Evolutionary conservation across 2,113 vertebrate species (phyloP), one percentile per base, ranked within the genome.

Genomic region (Phrynosoma blainvillii): DNA sequence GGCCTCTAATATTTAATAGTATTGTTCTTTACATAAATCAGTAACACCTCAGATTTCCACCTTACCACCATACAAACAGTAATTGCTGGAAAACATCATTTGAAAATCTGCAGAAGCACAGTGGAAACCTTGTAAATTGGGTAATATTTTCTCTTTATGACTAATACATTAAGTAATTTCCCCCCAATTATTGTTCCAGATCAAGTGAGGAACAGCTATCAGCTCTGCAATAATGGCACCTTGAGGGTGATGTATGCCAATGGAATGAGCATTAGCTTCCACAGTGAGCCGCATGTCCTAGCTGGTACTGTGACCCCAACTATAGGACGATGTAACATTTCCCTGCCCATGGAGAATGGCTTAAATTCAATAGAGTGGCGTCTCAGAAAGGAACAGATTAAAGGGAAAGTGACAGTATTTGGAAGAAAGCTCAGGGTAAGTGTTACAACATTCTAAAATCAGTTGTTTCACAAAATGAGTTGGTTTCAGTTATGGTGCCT

Each of bases 361-460:
- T 97, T 99, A 62, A 99, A 99, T 95, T 99, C 99, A 92, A 99
- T 99, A 40, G 99, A 99, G 95, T 99, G 99, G 99, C 98, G 99
- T 40, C 97, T 99, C 79, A 97, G 99, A 86, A 99, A 99, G 95
- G 99, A 99, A 80, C 98, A 99, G 94, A 98, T 98, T 87, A 99
- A 99, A 97, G 99, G 99, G 94, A 99, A 98, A 97, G 97, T 99
- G 95, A 99, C 98, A 3, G 98, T 99, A 92, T 99, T 99, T 82
- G 99, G 99, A 94, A 98, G 99, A 95, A 99, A 99, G 94, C 98
- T 99, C 87, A 96, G 99, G 97, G 99, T 99, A 97, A 98, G 98
- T 95, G 84, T 88, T 84, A 25, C 13, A 79, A 23, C 25, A 27
- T 71, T 27, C 68, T 71, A 27, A 62, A 62, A 62, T 62, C 25